Evolutionary conservation across 2,113 vertebrate genomes (phyloP).

Genomic region (Microcebus murinus): DNA sequence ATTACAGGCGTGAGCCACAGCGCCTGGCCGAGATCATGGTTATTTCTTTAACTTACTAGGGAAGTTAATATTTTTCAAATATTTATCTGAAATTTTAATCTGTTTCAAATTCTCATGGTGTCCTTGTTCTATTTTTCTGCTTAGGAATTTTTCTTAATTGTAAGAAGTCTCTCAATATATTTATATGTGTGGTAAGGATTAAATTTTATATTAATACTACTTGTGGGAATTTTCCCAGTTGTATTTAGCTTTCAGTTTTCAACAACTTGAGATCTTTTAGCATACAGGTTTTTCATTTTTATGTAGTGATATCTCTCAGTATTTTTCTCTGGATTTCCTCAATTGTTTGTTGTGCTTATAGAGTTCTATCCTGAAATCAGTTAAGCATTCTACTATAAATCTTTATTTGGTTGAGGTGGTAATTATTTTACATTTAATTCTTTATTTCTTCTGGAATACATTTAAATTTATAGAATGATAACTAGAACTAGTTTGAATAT

Average conservation of each 20-base stretch:
- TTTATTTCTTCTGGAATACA: constrained; percentile 21
- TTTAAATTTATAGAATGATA: constrained; percentile 33
- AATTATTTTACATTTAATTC: constrained; percentile 48
- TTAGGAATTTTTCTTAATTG: constrained; percentile 3
- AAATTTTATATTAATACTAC: not conserved
- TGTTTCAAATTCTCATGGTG: not conserved
- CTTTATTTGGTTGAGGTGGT: not conserved
- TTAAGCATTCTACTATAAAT: not conserved
- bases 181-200: not conserved
- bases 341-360: not conserved
- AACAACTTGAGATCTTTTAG: not conserved
- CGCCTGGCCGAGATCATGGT: not conserved
- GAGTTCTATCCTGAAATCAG: constrained; percentile 16
- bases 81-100: not conserved
- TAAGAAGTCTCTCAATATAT: not conserved
- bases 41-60: not conserved
- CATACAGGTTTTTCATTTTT: not conserved
- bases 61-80: constrained; percentile 22
- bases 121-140: not conserved
- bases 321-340: constrained; percentile 18
- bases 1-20: too few species aligned
- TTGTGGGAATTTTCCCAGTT: not conserved
- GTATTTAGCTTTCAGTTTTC: constrained; percentile 20
- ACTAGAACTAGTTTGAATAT: constrained; percentile 19
- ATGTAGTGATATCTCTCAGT: not conserved